Evolutionary conservation across 2,888 invertebrate species (phyloP).

Genomic region (Zele albiditarsus): DNA sequence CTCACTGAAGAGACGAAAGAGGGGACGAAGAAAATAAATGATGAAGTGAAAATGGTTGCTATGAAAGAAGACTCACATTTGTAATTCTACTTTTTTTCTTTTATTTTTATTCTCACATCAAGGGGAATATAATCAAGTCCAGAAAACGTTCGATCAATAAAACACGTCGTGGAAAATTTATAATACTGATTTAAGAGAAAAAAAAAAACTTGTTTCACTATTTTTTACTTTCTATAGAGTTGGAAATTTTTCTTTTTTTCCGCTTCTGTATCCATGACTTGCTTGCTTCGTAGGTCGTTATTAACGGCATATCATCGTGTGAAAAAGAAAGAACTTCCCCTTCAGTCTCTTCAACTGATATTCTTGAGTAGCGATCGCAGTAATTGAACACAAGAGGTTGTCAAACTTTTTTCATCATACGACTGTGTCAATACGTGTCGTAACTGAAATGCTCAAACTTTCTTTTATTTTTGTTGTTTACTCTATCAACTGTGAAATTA

Average conservation of each 20-base stretch:
- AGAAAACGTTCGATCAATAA: background rate
- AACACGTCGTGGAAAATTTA: background rate
- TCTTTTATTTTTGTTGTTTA: background rate
- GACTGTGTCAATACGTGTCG: background rate
- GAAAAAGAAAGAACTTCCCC: background rate
- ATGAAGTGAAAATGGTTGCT: background rate
- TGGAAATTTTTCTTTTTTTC: background rate
- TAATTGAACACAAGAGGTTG: conserved; percentile 4
- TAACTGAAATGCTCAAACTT: background rate
- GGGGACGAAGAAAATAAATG: background rate
- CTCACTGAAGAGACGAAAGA: background rate
- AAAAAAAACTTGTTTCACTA: background rate
- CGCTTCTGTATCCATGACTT: background rate
- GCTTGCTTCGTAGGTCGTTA: background rate
- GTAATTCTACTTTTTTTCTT: background rate
- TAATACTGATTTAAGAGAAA: background rate
- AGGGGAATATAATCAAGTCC: background rate
- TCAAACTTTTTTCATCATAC: conserved; percentile 18
- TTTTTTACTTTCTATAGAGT: background rate
- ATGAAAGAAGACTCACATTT: background rate
- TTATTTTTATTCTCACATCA: background rate
- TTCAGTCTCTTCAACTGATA: background rate
- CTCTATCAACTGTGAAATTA: background rate
- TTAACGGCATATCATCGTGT: background rate
- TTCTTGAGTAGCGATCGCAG: background rate